phyloP scores from a whole-genome alignment of 2,888 invertebrate species.

The Cabera pusaria region DNA sequence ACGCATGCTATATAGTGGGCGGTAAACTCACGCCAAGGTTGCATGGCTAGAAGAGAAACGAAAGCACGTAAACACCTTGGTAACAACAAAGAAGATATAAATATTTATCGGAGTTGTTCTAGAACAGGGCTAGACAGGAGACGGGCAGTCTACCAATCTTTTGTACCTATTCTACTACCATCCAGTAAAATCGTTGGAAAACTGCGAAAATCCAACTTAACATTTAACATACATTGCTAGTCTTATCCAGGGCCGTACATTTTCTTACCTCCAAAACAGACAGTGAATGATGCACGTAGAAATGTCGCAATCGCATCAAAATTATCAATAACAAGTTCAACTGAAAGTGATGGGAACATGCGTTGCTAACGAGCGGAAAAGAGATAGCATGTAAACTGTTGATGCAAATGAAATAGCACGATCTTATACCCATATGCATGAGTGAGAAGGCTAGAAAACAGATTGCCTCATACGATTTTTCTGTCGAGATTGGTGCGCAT shows the following conservation, averaged over 20 bases:
- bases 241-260: slow-evolving; percentile 4
- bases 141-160: slow-evolving; percentile 42
- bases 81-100: slow-evolving; percentile 13
- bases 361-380: slow-evolving; percentile 23
- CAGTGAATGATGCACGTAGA: slow-evolving; percentile 40
- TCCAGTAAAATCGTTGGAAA: slow-evolving; percentile 19
- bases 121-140: slow-evolving; percentile 42
- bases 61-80: slow-evolving; percentile 36
- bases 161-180: slow-evolving; percentile 25
- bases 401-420: slow-evolving; percentile 46
- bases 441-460: slow-evolving; percentile 59
- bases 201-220: slow-evolving; percentile 1
- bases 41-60: slow-evolving; percentile 63
- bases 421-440: slow-evolving; percentile 24
- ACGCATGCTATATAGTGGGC: slow-evolving; percentile 58
- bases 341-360: slow-evolving; percentile 43
- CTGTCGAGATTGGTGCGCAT: slow-evolving; percentile 72
- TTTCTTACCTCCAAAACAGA: slow-evolving; percentile 23
- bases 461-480: slow-evolving; percentile 53
- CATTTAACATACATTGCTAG: slow-evolving; percentile 21
- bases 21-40: slow-evolving; percentile 65
- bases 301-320: slow-evolving; percentile 36
- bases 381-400: slow-evolving; percentile 54
- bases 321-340: slow-evolving; percentile 59
- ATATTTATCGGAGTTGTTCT: slow-evolving; percentile 14